Evolutionary conservation across 1,140 invertebrate species (phyloP).

Genomic region (Ceratina calcarata): DNA sequence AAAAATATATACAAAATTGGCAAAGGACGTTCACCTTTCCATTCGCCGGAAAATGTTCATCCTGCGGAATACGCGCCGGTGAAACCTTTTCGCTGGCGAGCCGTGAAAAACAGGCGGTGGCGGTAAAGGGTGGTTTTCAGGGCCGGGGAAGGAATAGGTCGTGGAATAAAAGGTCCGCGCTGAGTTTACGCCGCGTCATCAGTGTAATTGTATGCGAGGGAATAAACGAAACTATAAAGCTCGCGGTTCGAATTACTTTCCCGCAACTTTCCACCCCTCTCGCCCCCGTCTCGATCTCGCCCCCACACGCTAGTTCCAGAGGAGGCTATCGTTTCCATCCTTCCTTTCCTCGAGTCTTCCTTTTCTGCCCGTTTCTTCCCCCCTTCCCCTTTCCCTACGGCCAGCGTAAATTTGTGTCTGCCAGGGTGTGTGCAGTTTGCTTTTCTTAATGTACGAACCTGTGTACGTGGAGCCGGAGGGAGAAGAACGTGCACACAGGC

Average conservation of each 20-base stretch:
- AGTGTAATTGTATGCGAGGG: slow-evolving; percentile 66
- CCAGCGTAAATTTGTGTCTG: slow-evolving; percentile 12
- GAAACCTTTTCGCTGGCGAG: too few relatives aligned
- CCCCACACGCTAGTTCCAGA: neutral
- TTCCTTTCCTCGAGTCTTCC: neutral
- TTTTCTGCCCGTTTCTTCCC: neutral
- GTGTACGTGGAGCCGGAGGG: neutral
- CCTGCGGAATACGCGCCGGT: too few relatives aligned
- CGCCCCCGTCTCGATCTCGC: neutral
- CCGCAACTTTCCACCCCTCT: slow-evolving; percentile 55
- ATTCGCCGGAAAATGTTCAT: too few relatives aligned
- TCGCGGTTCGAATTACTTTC: slow-evolving; percentile 64
- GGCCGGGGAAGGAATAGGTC: too few relatives aligned
- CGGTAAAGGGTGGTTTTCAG: neutral
- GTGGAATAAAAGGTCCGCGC: slow-evolving; percentile 41
- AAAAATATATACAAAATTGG: too few relatives aligned
- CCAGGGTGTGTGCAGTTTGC: slow-evolving; percentile 16
- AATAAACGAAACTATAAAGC: slow-evolving; percentile 71
- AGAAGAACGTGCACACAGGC: slow-evolving; percentile 4
- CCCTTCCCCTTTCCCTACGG: neutral
- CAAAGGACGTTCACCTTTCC: too few relatives aligned
- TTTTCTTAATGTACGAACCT: slow-evolving; percentile 28
- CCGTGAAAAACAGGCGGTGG: neutral
- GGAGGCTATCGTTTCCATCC: neutral
- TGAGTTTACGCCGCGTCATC: slow-evolving; percentile 63